Base-by-base conservation (phyloP, 2,888 invertebrate species). In the Athalia rosae region DNA sequence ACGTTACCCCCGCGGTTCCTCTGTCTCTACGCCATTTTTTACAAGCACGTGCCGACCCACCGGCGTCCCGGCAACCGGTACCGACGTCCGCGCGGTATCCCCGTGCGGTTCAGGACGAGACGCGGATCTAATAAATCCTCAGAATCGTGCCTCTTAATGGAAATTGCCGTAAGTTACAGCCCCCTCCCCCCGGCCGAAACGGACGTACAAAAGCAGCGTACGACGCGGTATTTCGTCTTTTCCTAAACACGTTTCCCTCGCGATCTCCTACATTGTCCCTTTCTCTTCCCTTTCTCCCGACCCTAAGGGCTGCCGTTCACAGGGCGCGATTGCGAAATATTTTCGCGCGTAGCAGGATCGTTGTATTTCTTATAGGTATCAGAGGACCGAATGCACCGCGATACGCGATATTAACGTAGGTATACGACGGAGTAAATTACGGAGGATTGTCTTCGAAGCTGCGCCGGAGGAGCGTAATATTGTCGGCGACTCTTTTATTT, bases 121-220 rank as follows among this genome's bases (percentile, higher is more conserved):
- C 59, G 69, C 43, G 67, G 62, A 58, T 78, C 76, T 74, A 79
- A 80, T 79, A 80, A 80, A 80, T 80, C 78, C 78, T 77, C 66
- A 74, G 76, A 80, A 80, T 80, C 80, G 76, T 78, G 78, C 79
- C 78, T 77, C 73, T 76, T 78, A 78, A 78, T 77, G 77, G 77
- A 50, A 63, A 63, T 73, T 63, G 74, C 59, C 50, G 78, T 78
- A 78, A 74, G 78, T 78, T 78, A 78, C 41, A 76, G 58, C 78
- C 74, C 50, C 28, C 58, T n/a, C n/a, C n/a, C n/a, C 77, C 64
- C 47, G 11, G 64, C 28, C n/a, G 53, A 71, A 71, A 47, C 71
- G 58, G 13, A 67, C n/a, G 41, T 50, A 67, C 67, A 67, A 67
- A 67, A 41, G 53, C 13, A 67, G n/a, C 53, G n/a, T 53, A 28